A percentile compares a stretch with the other conserved stretches of the same genome.
Evolutionary conservation across 2,888 invertebrate genomes (phyloP).

Genomic region (Ceramica pisi): DNA sequence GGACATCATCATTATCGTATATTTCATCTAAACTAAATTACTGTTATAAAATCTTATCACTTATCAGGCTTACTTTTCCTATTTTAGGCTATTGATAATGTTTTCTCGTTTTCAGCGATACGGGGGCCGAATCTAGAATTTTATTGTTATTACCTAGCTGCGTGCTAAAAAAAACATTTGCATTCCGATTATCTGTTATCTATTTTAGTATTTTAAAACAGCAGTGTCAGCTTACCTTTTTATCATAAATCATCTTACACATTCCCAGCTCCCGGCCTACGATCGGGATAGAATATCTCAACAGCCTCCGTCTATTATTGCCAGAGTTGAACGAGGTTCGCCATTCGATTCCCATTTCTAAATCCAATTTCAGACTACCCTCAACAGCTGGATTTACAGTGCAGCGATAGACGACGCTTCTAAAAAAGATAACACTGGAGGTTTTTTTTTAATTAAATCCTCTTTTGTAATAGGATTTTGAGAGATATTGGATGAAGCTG

Average conservation of each 20-base stretch:
- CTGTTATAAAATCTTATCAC: neutral
- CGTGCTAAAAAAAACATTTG: too few species aligned
- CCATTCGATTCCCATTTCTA: constrained; percentile 78
- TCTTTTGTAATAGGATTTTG: constrained; percentile 35
- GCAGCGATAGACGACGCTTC: constrained; percentile 45
- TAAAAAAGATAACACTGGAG: constrained; percentile 42
- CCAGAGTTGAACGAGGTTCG: constrained; percentile 68
- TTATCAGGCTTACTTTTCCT: neutral
- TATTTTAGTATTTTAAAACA: too few species aligned
- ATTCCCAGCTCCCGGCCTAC: constrained; percentile 41
- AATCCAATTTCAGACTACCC: constrained; percentile 74
- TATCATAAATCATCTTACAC: neutral
- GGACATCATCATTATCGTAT: neutral
- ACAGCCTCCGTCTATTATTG: constrained; percentile 71
- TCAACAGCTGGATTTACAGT: constrained; percentile 72
- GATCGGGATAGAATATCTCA: constrained; percentile 71
- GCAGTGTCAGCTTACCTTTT: too few species aligned
- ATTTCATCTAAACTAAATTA: neutral
- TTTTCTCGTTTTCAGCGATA: too few species aligned
- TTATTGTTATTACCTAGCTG: neutral
- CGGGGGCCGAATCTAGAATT: too few species aligned
- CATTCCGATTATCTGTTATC: too few species aligned
- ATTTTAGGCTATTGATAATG: neutral
- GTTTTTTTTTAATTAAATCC: constrained; percentile 56
- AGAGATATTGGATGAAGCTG: constrained; percentile 16